Base-by-base conservation (phyloP, 1,140 invertebrate species). In the Whitmania pigra region DNA sequence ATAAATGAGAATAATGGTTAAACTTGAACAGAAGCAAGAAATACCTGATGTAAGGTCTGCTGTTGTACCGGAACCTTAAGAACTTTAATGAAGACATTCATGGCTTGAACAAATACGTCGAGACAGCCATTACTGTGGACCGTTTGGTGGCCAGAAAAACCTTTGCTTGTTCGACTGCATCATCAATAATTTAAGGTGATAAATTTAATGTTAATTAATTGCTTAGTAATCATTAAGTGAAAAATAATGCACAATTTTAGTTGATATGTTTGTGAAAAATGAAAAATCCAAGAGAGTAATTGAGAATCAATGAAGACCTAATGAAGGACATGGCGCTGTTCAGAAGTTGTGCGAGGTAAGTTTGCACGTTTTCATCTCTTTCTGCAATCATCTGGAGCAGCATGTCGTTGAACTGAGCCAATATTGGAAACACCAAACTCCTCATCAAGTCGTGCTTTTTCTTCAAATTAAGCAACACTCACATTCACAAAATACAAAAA, bases 61-160 rank as follows among this genome's bases (percentile, higher is more conserved):
- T 80, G 77, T 57, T 83, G 81, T 2, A 74, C 73, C 5, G 81
- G 78, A 6, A 85, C 81, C 75, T 83, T 80, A 29, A 87, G 76
- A 25, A 82, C 80, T 55, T 79, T 77, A 7, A 86, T 78, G 78
- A 87, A 87, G 29, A 86, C 78, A 66, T 83, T 77, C 63, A 86
- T 76, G 20, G 84, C 82, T 71, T 86, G 81, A 5, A 85, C 78
- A 77, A 85, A 87, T 0, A 84, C 78, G 43, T 80, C 76, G 13
- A 83, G 79, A 78, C 85, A 86, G 20, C 84, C 83, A 78, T 82
- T 83, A 57, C 78, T 75, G 74, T 85, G 83, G 81, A 87, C 85
- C 13, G 83, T 85, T 74, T 84, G 81, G 43, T 84, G 83, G 75
- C 81, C 85, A 22, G 83, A 85, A 77, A 87, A 87, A 31, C 85